Evolutionary conservation across 2,113 vertebrate genomes (phyloP), one percentile per base, ranked within the genome.

Genomic region (Perognathus longimembris): DNA sequence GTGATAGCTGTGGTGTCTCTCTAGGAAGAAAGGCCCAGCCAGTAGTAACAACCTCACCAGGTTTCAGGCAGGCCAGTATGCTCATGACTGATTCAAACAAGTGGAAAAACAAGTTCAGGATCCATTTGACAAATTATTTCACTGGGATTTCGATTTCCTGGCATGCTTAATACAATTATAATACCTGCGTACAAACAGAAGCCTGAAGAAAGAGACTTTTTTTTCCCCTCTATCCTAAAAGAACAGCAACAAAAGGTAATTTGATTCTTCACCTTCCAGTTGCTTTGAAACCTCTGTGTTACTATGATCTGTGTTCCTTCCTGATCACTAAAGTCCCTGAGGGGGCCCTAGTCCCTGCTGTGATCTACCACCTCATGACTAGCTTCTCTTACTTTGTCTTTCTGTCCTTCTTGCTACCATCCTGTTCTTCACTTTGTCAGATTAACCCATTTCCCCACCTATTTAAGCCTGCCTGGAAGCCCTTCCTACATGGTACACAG

Each of bases 71-170:
- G 63, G 40, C 57, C 79, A 79, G 50, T 71, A 71, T 89, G n/a
- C 80, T 91, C 17, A 40, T 95, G 74, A 92, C 36, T 92, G 81
- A 90, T 75, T 96, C 90, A 94, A 26, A 75, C 1, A 1, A 63
- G 34, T 61, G 79, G 88, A 12, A 93, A 94, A 91, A 82, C 28
- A 59, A 95, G 91, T 77, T 85, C 92, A 88, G 28, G 87, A 90
- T 92, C 34, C 74, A 42, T 90, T 94, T 89, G 30, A 54, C 57
- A 96, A 57, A 54, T 89, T 88, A 8, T 88, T 95, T 93, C 63
- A 77, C 50, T 73, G 63, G 40, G n/a, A 96, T 36, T 88, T 59
- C 90, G 94, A 59, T 96, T 88, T 96, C 69, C 36, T 4, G 38
- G 69, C 89, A 42, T 92, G 18, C 45, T 95, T 92, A 93, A 88